Conservation (phyloP, 2,797 vertebrate genomes). For the Columba guinea region DNA sequence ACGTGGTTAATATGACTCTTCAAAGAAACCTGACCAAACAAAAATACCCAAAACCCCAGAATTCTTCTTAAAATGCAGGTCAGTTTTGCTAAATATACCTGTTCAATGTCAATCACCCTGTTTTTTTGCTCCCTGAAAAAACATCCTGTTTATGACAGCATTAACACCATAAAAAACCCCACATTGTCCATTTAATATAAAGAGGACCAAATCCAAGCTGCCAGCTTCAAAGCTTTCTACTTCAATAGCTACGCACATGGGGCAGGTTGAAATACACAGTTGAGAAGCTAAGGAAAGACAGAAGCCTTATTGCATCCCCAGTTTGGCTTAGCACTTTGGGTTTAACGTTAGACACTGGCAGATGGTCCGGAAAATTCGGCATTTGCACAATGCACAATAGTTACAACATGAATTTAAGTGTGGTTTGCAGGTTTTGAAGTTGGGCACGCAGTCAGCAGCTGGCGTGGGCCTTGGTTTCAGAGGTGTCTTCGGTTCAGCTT, state of each 20-base stretch:
- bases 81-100: not conserved
- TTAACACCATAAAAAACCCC: not conserved
- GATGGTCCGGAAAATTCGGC: conserved; percentile 77
- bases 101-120: not conserved
- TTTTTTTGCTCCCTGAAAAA: not conserved
- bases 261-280: not conserved
- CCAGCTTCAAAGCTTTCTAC: not conserved
- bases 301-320: not conserved
- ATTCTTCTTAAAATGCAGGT: not conserved
- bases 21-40: not conserved
- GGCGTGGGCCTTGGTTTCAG: conserved; percentile 66
- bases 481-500: not conserved
- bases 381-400: conserved; percentile 86
- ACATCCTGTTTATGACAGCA: not conserved
- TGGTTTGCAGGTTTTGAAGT: conserved; percentile 84
- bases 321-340: conserved; percentile 77
- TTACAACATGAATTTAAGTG: conserved; percentile 83
- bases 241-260: not conserved
- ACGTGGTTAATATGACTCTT: not conserved
- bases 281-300: not conserved
- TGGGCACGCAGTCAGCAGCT: conserved; percentile 82
- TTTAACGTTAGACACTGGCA: conserved; percentile 87
- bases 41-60: not conserved
- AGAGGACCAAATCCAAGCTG: not conserved
- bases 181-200: not conserved